These are phyloP conservation scores for Ischnus inquisitorius DNA, from an alignment of 2,888 invertebrate species.

Conservation along the genomic window DNA sequence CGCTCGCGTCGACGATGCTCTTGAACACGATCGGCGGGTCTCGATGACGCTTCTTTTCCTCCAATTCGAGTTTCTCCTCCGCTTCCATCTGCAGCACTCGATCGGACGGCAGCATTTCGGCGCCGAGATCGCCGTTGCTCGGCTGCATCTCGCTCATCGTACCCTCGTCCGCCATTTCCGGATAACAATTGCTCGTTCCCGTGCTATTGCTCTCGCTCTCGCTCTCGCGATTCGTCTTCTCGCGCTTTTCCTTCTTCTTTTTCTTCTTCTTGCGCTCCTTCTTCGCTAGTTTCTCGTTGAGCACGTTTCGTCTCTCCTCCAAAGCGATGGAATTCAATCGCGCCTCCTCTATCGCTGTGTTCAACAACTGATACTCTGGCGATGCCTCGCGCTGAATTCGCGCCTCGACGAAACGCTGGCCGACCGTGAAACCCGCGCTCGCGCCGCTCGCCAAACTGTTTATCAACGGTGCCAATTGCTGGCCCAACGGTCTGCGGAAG, in stretches of 20 bases:
- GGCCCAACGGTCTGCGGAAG: slow-evolving; percentile 87
- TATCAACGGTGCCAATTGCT: slow-evolving; percentile 87
- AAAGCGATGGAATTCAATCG: slow-evolving; percentile 89
- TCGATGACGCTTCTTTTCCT: slow-evolving; percentile 90
- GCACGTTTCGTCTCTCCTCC: slow-evolving; percentile 89
- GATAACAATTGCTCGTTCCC: slow-evolving; percentile 78
- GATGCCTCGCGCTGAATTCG: slow-evolving; percentile 86
- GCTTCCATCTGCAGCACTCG: slow-evolving; percentile 87
- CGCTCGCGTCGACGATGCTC: slow-evolving; percentile 90
- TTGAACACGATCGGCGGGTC: slow-evolving; percentile 94
- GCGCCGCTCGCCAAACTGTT: slow-evolving; percentile 86
- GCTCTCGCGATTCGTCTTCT: slow-evolving; percentile 80
- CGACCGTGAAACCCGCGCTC: slow-evolving; percentile 83
- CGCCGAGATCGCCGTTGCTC: slow-evolving; percentile 77
- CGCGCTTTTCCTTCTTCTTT: slow-evolving; percentile 88
- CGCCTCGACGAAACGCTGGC: slow-evolving; percentile 86
- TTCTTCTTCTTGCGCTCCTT: slow-evolving; percentile 92
- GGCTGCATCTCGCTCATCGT: slow-evolving; percentile 76
- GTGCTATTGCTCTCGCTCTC: slow-evolving; percentile 80
- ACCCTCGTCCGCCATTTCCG: slow-evolving; percentile 83
- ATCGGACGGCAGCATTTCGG: slow-evolving; percentile 86
- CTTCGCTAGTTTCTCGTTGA: slow-evolving; percentile 91
- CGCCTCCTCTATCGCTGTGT: slow-evolving; percentile 91
- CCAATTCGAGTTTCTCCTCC: slow-evolving; percentile 89
- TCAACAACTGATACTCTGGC: slow-evolving; percentile 91